Percentiles rank a stretch among this genome's conserved stretches.
Conservation (phyloP, 2,797 vertebrate genomes). For the Thaleichthys pacificus region DNA sequence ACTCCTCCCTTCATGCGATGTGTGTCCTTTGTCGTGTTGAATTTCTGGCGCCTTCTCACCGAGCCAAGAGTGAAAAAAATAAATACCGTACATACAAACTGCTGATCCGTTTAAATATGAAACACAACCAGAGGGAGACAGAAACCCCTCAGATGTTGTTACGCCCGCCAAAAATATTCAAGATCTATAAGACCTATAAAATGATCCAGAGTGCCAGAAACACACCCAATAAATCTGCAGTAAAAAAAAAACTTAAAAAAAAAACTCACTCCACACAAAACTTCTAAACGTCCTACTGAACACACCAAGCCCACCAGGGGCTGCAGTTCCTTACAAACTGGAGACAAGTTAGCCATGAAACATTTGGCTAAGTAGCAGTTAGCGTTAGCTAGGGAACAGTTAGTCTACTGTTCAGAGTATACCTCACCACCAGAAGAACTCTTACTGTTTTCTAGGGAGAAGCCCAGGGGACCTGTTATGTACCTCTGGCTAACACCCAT, state of each 20-base stretch:
- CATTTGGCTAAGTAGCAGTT: conserved; percentile 70
- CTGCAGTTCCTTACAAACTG: conserved; percentile 82
- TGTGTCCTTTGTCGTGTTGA: conserved; percentile 3
- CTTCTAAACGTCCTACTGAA: conserved; percentile 60
- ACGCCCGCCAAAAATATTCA: conserved; percentile 52
- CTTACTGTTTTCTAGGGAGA: conserved; percentile 58
- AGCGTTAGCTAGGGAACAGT: conserved; percentile 62
- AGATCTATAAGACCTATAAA: conserved; percentile 84
- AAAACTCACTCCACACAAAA: conserved; percentile 55
- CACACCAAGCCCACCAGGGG: conserved; percentile 75
- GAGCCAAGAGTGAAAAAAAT: conserved; percentile 51
- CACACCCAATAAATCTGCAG: conserved; percentile 64
- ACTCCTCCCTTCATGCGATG: background rate
- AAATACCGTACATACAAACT: conserved; percentile 60
- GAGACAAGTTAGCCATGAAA: conserved; percentile 74
- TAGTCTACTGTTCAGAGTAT: conserved; percentile 35
- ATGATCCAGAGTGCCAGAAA: conserved; percentile 65
- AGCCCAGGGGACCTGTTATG: conserved; percentile 7
- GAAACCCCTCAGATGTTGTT: conserved; percentile 54
- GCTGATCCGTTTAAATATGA: conserved; percentile 64
- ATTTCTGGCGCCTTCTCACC: conserved; percentile 10
- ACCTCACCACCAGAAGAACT: conserved; percentile 37
- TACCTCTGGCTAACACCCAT: conserved; percentile 56
- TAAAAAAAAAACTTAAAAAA: conserved; percentile 63
- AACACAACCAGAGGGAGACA: conserved; percentile 58